Conservation (phyloP, 2,888 invertebrate species). For the Notodonta dromedarius region DNA sequence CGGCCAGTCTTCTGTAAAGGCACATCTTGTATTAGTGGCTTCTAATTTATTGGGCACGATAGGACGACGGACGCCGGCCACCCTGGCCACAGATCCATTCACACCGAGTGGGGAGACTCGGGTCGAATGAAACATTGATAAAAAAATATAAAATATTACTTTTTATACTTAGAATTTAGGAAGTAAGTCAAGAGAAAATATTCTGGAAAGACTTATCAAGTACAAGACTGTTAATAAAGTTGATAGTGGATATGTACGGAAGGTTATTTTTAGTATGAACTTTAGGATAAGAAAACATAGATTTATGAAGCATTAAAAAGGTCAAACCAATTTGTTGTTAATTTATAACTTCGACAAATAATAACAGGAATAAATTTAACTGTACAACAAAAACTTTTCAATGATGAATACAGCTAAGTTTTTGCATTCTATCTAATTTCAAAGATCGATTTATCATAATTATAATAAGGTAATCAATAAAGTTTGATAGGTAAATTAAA, state of each 20-base stretch:
- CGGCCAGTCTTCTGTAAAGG: conserved; percentile 81
- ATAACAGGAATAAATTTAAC: conserved; percentile 25
- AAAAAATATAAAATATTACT: not conserved
- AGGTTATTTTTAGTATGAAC: too few species aligned
- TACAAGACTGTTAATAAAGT: too few species aligned
- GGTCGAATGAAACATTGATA: conserved; percentile 29
- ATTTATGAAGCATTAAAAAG: conserved; percentile 34
- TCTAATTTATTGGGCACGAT: conserved; percentile 83
- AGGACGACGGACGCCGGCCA: conserved; percentile 82
- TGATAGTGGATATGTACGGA: too few species aligned
- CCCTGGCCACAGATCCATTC: conserved; percentile 79
- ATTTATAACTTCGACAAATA: conserved; percentile 26
- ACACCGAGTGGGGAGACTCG: conserved; percentile 62
- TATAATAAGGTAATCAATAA: conserved; percentile 17
- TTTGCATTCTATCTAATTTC: conserved; percentile 25
- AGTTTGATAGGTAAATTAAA: conserved; percentile 6
- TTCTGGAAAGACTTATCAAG: too few species aligned
- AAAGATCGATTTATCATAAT: conserved; percentile 36
- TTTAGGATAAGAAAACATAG: too few species aligned
- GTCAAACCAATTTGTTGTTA: conserved; percentile 40
- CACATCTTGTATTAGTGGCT: conserved; percentile 80
- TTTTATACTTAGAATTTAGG: not conserved
- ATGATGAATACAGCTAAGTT: conserved; percentile 21
- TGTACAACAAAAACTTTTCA: conserved; percentile 24
- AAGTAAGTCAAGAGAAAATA: too few species aligned